These are phyloP conservation scores for Dendrolimus punctatus DNA, from an alignment of 1,140 invertebrate genomes.

Conservation along the genomic window DNA sequence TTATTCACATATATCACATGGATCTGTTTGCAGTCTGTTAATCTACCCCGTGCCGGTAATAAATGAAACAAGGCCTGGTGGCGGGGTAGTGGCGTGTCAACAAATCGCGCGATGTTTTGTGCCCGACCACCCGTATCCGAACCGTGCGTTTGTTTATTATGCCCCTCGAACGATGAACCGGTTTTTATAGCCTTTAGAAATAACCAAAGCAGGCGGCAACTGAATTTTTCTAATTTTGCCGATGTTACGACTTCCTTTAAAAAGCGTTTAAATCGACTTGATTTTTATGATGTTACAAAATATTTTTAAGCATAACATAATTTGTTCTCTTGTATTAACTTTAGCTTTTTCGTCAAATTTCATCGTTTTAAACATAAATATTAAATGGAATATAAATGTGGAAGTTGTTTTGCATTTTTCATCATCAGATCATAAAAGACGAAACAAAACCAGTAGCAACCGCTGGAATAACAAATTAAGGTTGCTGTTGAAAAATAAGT, in stretches of 20 bases:
- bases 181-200: slow-evolving; percentile 34
- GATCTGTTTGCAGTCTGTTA: neutral
- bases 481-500: too few relatives aligned
- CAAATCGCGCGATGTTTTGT: slow-evolving; percentile 37
- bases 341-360: slow-evolving; percentile 2
- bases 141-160: slow-evolving; percentile 36
- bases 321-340: neutral
- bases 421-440: too few relatives aligned
- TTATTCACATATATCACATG: too few relatives aligned
- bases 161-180: slow-evolving; percentile 15
- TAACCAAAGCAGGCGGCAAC: slow-evolving; percentile 22
- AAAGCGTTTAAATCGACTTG: slow-evolving; percentile 1
- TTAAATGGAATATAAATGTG: too few relatives aligned
- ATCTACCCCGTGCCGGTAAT: neutral
- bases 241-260: slow-evolving; percentile 22
- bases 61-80: slow-evolving; percentile 7
- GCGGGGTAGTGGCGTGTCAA: slow-evolving; percentile 32
- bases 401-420: too few relatives aligned
- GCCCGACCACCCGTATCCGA: slow-evolving; percentile 42
- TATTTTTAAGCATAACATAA: too few relatives aligned
- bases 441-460: too few relatives aligned
- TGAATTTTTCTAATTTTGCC: slow-evolving; percentile 24
- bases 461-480: too few relatives aligned
- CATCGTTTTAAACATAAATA: too few relatives aligned
- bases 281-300: neutral